Evolutionary conservation across 1,140 invertebrate genomes (phyloP), one percentile per base, ranked within the genome.

Genomic region (Drosophila obscura): DNA sequence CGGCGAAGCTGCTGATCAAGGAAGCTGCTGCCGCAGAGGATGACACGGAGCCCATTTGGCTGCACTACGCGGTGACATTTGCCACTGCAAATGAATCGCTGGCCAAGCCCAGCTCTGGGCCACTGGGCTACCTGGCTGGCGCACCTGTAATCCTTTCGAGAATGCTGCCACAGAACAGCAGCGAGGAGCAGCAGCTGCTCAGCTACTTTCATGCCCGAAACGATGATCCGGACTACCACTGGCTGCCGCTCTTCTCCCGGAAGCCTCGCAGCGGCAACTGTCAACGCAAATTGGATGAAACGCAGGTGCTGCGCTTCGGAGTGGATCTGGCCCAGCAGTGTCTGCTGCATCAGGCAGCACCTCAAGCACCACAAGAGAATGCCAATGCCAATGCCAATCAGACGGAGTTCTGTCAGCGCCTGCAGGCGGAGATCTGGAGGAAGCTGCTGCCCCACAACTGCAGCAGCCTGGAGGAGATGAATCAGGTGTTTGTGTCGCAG

Each of bases 51-150:
- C 28, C 46, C 0, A n/a, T 66, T 13, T 88, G 83, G 84, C 22
- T 84, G 11, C 64, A 45, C 44, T 80, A 59, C 26, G 50, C 52
- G 9, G 44, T 80, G 0, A 22, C 3, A 11, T 83, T 67, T 22
- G 53, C 64, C 15, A 11, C 65, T 1, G 4, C 16, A 1, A 57
- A 67, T 6, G 50, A 61, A 6, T 28, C 22, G 0, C 2, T n/a
- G 7, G 8, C 15, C 24, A 77, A 60, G 19, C 62, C 83, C 39
- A 73, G 58, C 8, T 91, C 90, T 0, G 87, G 91, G 5, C 68
- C 90, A 46, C 60, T 92, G 19, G 91, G 91, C 4, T 92, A 92
- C 59, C 41, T 75, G 2, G 49, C 24, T 2, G 81, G 90, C 5
- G 59, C 77, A 0, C 91, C 91, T 1, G 2, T 92, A 2, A 66